Base-by-base conservation (phyloP, 2,113 vertebrate genomes). In the Callionymus lyra region DNA sequence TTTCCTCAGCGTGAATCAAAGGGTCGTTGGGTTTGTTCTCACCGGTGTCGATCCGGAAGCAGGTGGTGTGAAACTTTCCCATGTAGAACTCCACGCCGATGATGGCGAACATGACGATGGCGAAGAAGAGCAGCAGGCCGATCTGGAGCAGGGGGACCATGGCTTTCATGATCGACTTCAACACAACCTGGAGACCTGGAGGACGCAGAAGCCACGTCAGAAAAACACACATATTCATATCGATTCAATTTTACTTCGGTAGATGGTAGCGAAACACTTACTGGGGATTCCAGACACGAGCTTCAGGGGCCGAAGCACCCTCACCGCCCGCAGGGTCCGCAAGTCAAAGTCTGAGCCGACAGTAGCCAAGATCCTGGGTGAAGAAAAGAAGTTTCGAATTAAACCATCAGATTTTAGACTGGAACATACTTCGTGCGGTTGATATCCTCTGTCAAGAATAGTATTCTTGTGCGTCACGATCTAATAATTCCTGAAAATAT, bases 121-220 rank as follows among this genome's bases (percentile, higher is more conserved):
- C 95, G 0, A 99, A 99, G 86, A 99, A 99, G 2, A 99, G 89
- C 34, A 99, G 86, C 73, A 99, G 68, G 46, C 94, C 95, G 0
- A 99, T 97, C 82, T 97, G 94, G 16, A 99, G 91, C 53, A 99
- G 80, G 0, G 95, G 94, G 9, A 96, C 92, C 94, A 99, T 98
- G 11, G 95, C 94, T 80, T 98, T 98, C 94, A 99, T 99, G 63
- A 98, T 98, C 59, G 95, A 98, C 84, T 98, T 98, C 71, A 98
- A 74, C 15, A 99, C 95, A 67, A 99, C 95, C 85, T 98, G 95
- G 53, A 99, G 69, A 52, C 95, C 95, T 98, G 74, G 41, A 14
- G 47, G 34, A 42, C 16, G 49, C 10, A 42, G 1, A 37, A 41
- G 35, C 6, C 6, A 27, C 33, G 37, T 43, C 17, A 35, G 10